Percentiles rank a stretch among this genome's conserved stretches.
These are phyloP conservation scores for Spea bombifrons DNA, from an alignment of 2,113 vertebrate genomes.

Conservation along the genomic window DNA sequence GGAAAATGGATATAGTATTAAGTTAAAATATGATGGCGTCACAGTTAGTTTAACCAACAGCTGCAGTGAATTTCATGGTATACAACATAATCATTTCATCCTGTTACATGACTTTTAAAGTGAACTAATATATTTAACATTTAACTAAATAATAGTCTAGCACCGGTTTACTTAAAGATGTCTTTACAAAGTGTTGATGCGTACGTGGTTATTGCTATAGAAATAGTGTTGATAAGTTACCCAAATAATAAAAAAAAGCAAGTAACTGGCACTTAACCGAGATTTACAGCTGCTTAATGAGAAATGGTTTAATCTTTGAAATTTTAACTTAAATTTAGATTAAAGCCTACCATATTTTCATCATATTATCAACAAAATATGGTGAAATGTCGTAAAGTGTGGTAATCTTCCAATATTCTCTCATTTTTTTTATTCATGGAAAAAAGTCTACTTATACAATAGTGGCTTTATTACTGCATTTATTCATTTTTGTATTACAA, in stretches of 20 bases:
- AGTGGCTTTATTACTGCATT: too few species aligned
- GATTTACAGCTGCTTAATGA: neutral
- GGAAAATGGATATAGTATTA: too few species aligned
- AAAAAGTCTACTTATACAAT: too few species aligned
- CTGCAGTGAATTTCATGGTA: slow-evolving; percentile 27
- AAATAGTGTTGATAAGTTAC: neutral
- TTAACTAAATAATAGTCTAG: neutral
- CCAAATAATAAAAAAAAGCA: too few species aligned
- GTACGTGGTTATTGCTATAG: neutral
- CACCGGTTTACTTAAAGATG: neutral
- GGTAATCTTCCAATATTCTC: too few species aligned
- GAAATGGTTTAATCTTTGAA: too few species aligned
- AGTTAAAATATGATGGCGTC: neutral
- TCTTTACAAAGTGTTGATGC: neutral
- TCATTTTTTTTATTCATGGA: too few species aligned
- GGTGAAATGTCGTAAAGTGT: too few species aligned
- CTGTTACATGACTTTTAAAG: slow-evolving; percentile 4
- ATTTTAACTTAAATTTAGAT: neutral
- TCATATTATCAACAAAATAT: neutral
- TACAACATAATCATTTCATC: neutral
- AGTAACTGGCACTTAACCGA: too few species aligned
- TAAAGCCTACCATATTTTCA: neutral
- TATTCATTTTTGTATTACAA: too few species aligned
- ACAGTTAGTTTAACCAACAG: slow-evolving; percentile 10
- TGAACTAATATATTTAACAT: neutral